Conservation (phyloP, 2,797 vertebrate genomes). For the Lepidocolaptes lacrymiger region DNA sequence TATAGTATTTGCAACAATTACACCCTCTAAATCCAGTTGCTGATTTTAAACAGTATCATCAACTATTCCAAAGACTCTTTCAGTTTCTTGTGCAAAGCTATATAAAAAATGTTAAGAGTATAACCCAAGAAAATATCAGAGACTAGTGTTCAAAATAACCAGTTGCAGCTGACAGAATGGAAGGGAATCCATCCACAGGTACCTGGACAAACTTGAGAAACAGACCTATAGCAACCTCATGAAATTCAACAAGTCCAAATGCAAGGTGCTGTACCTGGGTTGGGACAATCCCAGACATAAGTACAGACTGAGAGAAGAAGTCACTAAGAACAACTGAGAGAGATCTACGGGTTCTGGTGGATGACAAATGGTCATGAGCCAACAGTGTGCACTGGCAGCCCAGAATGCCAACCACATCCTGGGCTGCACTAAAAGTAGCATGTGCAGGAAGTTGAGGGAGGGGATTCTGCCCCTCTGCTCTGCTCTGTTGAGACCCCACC, state of each 20-base stretch:
- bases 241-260: neutral
- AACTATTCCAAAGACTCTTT: neutral
- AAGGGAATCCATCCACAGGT: neutral
- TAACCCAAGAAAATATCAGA: neutral
- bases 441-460: neutral
- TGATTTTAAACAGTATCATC: neutral
- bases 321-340: rapidly evolving
- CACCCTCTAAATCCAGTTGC: neutral
- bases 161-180: neutral
- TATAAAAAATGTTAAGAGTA: neutral
- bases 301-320: neutral
- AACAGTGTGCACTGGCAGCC: neutral
- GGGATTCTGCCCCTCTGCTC: neutral
- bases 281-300: neutral
- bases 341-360: neutral
- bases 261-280: neutral
- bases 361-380: neutral
- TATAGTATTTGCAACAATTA: neutral
- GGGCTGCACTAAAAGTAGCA: neutral
- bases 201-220: neutral
- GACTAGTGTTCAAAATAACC: neutral
- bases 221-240: neutral
- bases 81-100: neutral
- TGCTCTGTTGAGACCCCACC: neutral
- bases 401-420: no score